phyloP scores from a whole-genome alignment of 2,113 vertebrate species.

The Abramis brama region DNA sequence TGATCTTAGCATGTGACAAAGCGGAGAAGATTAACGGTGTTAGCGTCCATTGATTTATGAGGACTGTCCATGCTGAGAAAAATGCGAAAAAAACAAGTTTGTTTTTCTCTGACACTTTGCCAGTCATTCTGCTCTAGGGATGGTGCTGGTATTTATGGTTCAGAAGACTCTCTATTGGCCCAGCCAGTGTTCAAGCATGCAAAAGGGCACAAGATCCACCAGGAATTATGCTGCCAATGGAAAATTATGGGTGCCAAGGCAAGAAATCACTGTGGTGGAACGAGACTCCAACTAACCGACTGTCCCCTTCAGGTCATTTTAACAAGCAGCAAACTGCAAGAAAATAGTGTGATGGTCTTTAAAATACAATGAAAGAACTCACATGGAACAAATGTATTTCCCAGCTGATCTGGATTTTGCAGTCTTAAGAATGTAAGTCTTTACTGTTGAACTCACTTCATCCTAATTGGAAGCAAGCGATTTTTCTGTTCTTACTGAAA shows the following conservation, averaged over 20 bases:
- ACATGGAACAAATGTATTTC: neutral
- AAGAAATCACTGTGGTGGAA: conserved; percentile 24
- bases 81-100: conserved; percentile 26
- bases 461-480: neutral
- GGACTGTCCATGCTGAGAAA: conserved; percentile 62
- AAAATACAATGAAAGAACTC: conserved; percentile 8
- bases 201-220: conserved; percentile 45
- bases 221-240: conserved; percentile 36
- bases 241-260: conserved; percentile 33
- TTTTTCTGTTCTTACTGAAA: neutral
- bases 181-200: conserved; percentile 9
- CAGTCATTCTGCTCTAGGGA: conserved; percentile 32
- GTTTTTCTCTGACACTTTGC: conserved; percentile 29
- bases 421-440: neutral
- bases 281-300: neutral
- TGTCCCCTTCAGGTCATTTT: neutral
- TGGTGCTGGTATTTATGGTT: conserved; percentile 42
- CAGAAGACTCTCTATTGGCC: conserved; percentile 20
- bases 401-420: neutral
- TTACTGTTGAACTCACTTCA: neutral
- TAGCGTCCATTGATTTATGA: conserved; percentile 67
- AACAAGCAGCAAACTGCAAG: neutral
- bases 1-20: conserved; percentile 70
- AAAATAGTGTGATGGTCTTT: neutral
- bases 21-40: conserved; percentile 70